Conservation (phyloP, 1,140 invertebrate genomes). For the Uloborus diversus region DNA sequence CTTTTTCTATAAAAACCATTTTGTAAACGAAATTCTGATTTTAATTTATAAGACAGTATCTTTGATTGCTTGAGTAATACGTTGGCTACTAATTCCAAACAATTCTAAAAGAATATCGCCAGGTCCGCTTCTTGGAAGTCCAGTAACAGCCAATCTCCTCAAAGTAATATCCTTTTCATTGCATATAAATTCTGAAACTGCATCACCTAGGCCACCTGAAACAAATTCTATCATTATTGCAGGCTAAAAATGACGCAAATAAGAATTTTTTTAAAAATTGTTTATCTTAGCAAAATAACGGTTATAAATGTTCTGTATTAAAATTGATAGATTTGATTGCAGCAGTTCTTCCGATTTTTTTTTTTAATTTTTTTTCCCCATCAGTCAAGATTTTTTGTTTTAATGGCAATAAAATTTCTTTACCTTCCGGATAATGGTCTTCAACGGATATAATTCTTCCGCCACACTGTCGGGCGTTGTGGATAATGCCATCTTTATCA, state of each 20-base stretch:
- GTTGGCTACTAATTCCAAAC: conserved; percentile 86
- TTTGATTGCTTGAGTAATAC: conserved; percentile 77
- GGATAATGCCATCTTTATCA: conserved; percentile 79
- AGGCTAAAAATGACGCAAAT: too few species aligned
- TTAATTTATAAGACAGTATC: background rate
- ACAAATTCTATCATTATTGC: too few species aligned
- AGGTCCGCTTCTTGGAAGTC: conserved; percentile 91
- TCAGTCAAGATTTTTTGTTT: too few species aligned
- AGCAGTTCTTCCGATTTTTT: too few species aligned
- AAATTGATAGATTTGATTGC: too few species aligned
- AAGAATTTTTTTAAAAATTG: too few species aligned
- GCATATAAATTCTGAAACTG: conserved; percentile 83
- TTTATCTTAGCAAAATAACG: too few species aligned
- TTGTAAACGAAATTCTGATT: too few species aligned
- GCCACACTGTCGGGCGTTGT: conserved; percentile 80
- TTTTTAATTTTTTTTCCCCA: too few species aligned
- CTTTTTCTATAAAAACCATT: too few species aligned
- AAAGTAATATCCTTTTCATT: conserved; percentile 78
- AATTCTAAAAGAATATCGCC: conserved; percentile 82
- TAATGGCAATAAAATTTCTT: too few species aligned
- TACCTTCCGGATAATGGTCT: conserved; percentile 94
- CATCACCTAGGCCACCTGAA: conserved; percentile 92
- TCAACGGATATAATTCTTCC: conserved; percentile 91
- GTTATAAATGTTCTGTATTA: too few species aligned
- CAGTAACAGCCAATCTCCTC: conserved; percentile 82